Base-by-base conservation (phyloP, 1,140 invertebrate species). In the Drosophila teissieri region DNA sequence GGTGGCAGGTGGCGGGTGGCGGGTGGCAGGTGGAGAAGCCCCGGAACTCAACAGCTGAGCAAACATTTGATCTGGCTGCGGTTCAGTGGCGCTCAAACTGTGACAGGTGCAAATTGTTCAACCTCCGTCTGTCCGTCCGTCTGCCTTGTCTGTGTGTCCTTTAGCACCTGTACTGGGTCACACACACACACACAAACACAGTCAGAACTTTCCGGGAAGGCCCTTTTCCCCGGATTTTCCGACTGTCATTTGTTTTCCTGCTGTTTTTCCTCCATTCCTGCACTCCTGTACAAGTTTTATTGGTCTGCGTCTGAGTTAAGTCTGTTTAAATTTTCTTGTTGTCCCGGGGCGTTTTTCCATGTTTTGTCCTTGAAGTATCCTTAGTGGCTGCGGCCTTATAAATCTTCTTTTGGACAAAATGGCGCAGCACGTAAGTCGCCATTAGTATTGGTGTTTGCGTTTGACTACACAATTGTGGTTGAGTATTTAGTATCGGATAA, bases 51-150 rank as follows among this genome's bases (percentile, higher is more conserved):
- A 62, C 73, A 72, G 65, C 78, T 81, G 78, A 55, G 60, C 78
- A 81, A 81, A 81, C 74, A 81, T 70, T 80, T 69, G 64, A 80
- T 60, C 37, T 53, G 64, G 34, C 52, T 72, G 63, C 55, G 70
- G 63, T 60, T 80, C 76, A 80, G 58, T 70, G 64, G 56, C 56
- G 55, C 57, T 64, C 51, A 70, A 73, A 75, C 78, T 60, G 79
- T 81, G 79, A 82, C 79, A 82, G 78, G 78, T 82, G 79, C 78
- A 81, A 82, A 81, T 82, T 82, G 78, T 81, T 81, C 62, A 81
- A 81, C 73, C 73, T 73, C 62, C 68, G 39, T 44, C n/a, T n/a
- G n/a, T n/a, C 62, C 52, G 49, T 10, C 51, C 10, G 36, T 10
- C 36, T 37, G 36, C 7, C 11, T 14, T 39, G 37, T 39, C 37